Evolutionary conservation across 92 coral and sea anemone species (phyloP).

Genomic region (Isaurus tuberculatus): DNA sequence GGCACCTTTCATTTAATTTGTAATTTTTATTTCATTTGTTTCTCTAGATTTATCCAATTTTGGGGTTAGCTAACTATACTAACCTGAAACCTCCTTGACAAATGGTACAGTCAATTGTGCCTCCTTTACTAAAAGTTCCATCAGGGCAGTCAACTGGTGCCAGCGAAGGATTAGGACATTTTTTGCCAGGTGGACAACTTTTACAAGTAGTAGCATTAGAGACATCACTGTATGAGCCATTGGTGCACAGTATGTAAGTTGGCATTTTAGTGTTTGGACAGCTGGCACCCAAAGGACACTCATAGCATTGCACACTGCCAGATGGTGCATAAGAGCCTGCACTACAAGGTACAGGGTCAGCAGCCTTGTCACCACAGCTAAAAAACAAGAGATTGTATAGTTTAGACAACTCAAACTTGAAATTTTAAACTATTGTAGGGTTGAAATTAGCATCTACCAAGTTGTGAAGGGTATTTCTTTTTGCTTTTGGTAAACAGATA

Average conservation of each 20-base stretch:
- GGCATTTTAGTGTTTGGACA: conserved; percentile 49
- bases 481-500: too few species aligned
- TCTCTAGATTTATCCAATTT: too few species aligned
- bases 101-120: conserved; percentile 39
- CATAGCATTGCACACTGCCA: conserved; percentile 58
- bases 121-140: conserved; percentile 60
- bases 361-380: conserved; percentile 70
- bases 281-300: conserved; percentile 58
- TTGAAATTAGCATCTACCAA: too few species aligned
- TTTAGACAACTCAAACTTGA: too few species aligned
- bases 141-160: conserved; percentile 72
- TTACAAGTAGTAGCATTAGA: conserved; percentile 58
- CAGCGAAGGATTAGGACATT: conserved; percentile 70
- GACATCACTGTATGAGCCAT: conserved; percentile 58
- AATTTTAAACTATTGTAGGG: too few species aligned
- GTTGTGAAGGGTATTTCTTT: too few species aligned
- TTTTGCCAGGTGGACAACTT: conserved; percentile 82
- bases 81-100: conserved; percentile 63
- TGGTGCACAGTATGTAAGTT: conserved; percentile 44
- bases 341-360: conserved; percentile 68
- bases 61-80: background rate
- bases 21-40: too few species aligned
- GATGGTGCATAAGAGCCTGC: conserved; percentile 72
- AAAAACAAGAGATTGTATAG: background rate
- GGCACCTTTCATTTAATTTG: too few species aligned